Evolutionary conservation across 2,888 invertebrate species (phyloP), one percentile per base, ranked within the genome.

Genomic region (Drosophila algonquin): DNA sequence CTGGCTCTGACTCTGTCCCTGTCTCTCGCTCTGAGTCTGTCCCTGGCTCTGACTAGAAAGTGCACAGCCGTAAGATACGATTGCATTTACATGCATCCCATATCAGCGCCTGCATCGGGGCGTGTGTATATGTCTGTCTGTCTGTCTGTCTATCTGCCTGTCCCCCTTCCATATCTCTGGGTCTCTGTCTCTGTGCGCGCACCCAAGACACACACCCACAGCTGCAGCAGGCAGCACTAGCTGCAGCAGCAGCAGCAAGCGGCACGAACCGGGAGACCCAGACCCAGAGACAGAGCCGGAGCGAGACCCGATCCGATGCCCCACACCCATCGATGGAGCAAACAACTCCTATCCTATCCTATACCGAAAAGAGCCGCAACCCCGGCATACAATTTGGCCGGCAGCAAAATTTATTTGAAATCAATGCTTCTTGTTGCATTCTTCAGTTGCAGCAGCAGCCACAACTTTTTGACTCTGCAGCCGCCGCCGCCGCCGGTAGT

Each of bases 321-420:
- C 71, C 72, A 65, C 67, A 74, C 72, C 75, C 67, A 73, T 45
- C 32, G 16, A 30, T 16, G 24, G 53, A 40, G 58, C 58, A 68
- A 54, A 74, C 76, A 61, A 62, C 75, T 75, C 6, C 27, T 27
- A 27, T 27, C 27, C 27, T 2, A 27, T 27, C 8, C 30, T 8
- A 75, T 54, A 40, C 75, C 56, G 72, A 71, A 71, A 75, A 75
- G 65, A 61, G 89, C 89, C 40, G 40, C 40, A n/a, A 83, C 72
- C 82, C 82, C 89, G 83, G 85, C 85, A 87, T 87, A 89, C 83
- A 88, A 86, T 86, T 86, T 89, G 86, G 83, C 89, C 89, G 84
- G 72, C 89, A 88, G 89, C 89, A 77, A 89, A 88, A 88, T 86
- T 89, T 88, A 89, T 89, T 89, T 88, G 84, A 88, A 89, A 89